These are phyloP conservation scores for Odontomyia ornata DNA, from an alignment of 2,888 invertebrate genomes.

Conservation along the genomic window DNA sequence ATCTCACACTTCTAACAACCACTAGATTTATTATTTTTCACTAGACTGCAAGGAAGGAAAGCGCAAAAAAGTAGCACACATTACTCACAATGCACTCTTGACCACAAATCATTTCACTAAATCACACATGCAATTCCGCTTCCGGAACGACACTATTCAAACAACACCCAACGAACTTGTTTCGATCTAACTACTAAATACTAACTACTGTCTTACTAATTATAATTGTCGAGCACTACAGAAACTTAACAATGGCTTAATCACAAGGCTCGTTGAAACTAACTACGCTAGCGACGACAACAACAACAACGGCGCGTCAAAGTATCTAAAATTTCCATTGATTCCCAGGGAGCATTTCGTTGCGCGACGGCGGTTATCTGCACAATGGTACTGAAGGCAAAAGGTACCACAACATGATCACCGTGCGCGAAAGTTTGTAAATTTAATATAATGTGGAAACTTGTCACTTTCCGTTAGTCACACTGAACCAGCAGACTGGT, in stretches of 20 bases:
- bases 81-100: slow-evolving; percentile 4
- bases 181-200: neutral
- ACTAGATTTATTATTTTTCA: slow-evolving; percentile 3
- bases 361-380: neutral
- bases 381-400: neutral
- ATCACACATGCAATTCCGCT: slow-evolving; percentile 10
- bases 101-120: slow-evolving; percentile 13
- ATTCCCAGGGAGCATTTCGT: neutral
- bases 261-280: neutral
- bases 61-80: slow-evolving; percentile 5
- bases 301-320: neutral
- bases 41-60: neutral
- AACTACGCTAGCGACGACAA: neutral
- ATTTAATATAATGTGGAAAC: neutral
- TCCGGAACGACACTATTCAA: neutral
- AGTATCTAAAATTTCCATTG: neutral
- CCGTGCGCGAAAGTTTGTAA: slow-evolving; percentile 6
- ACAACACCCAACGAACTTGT: neutral
- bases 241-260: slow-evolving; percentile 4
- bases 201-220: neutral
- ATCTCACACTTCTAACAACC: neutral
- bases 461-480: neutral
- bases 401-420: neutral
- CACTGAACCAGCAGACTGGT: neutral
- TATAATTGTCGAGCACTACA: neutral